phyloP scores from a whole-genome alignment of 2,888 invertebrate species.

The Cantharis rustica region DNA sequence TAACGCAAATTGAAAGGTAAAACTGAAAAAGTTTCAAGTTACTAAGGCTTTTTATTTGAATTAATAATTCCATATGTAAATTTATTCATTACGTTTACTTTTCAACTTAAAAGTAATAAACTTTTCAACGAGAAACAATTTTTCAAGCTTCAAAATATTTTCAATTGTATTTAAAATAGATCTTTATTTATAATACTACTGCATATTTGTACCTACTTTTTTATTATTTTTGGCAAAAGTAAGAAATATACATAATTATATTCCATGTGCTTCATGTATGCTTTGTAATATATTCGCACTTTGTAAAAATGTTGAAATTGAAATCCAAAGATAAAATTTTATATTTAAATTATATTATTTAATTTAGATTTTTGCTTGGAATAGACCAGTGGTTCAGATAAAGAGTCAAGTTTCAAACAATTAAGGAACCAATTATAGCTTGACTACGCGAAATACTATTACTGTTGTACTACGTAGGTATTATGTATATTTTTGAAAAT shows the following conservation, averaged over 20 bases:
- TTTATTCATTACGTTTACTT: background rate
- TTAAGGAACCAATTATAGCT: too few species aligned
- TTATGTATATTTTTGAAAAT: too few species aligned
- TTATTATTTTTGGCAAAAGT: background rate
- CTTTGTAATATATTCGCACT: background rate
- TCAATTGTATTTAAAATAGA: background rate
- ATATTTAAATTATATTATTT: too few species aligned
- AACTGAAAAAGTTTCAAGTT: background rate
- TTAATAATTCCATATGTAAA: background rate
- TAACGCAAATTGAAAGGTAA: background rate
- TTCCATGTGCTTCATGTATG: background rate
- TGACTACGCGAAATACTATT: too few species aligned
- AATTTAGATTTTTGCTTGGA: too few species aligned
- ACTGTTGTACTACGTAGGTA: too few species aligned
- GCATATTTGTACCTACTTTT: background rate
- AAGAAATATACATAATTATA: background rate
- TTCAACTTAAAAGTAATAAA: background rate
- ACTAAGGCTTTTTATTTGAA: background rate
- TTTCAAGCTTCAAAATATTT: background rate
- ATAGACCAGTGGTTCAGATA: too few species aligned
- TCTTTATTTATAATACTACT: background rate
- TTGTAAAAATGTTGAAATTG: too few species aligned
- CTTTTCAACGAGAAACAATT: too few species aligned
- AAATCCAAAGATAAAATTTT: too few species aligned
- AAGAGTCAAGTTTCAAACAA: too few species aligned